Percentiles rank a stretch among this genome's conserved stretches.
These are phyloP conservation scores for Buceros bicornis DNA, from an alignment of 2,797 vertebrate species.

Conservation along the genomic window DNA sequence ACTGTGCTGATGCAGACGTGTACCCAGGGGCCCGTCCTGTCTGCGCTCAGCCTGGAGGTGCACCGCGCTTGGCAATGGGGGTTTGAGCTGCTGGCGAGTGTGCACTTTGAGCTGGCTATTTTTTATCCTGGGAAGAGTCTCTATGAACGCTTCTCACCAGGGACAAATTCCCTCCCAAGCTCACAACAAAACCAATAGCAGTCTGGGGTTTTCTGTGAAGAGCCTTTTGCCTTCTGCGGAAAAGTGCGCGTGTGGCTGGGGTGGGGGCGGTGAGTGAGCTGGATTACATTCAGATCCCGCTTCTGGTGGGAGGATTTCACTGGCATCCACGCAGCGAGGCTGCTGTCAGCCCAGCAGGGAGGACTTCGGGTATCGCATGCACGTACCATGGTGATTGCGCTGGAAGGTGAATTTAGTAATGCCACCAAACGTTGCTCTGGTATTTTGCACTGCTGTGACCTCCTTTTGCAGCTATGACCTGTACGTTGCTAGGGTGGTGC, in stretches of 20 bases:
- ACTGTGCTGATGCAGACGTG: neutral
- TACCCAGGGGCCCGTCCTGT: neutral
- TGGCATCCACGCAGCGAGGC: fast-evolving
- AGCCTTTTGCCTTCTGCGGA: neutral
- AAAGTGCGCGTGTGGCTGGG: fast-evolving
- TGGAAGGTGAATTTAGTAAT: neutral
- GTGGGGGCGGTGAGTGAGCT: neutral
- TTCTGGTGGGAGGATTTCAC: neutral
- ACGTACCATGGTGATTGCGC: fast-evolving
- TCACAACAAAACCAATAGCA: fast-evolving
- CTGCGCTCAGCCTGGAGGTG: neutral
- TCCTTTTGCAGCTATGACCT: neutral
- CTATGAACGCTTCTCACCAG: neutral
- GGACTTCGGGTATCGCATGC: neutral
- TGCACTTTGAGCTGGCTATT: neutral
- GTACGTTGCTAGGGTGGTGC: fast-evolving
- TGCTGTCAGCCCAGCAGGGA: neutral
- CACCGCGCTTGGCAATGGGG: neutral
- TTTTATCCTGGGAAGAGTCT: neutral
- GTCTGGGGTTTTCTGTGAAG: fast-evolving
- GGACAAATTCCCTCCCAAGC: neutral
- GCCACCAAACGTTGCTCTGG: fast-evolving
- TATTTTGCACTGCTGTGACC: neutral
- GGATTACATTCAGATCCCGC: fast-evolving
- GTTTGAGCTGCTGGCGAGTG: neutral